Conservation (phyloP, 2,797 vertebrate genomes). For the Cyprinella venusta region DNA sequence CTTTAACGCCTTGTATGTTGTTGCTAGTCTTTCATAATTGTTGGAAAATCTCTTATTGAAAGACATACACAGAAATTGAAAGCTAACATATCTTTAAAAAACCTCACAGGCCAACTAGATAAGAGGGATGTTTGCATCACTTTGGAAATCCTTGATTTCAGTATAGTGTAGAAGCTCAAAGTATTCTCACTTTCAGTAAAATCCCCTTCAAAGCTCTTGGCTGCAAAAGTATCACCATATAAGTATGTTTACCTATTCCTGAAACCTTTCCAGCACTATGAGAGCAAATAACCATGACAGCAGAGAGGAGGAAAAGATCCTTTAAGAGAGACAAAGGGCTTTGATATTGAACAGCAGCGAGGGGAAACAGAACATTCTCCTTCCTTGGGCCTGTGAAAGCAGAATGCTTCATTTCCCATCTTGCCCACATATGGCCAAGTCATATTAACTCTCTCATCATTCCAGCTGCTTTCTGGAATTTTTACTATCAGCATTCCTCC, state of each 20-base stretch:
- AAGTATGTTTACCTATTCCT: slow-evolving; percentile 44
- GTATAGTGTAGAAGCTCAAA: slow-evolving; percentile 10
- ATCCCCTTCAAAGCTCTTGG: slow-evolving; percentile 25
- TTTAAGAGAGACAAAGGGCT: slow-evolving; percentile 24
- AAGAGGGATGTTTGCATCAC: no score
- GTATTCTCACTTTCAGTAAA: slow-evolving; percentile 18
- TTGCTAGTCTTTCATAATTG: neutral
- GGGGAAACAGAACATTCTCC: slow-evolving; percentile 20
- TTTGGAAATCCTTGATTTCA: slow-evolving; percentile 14
- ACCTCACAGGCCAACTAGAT: neutral
- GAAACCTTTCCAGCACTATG: slow-evolving; percentile 38
- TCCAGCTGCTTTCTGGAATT: slow-evolving; percentile 58
- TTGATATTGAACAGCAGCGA: slow-evolving; percentile 43
- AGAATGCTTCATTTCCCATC: slow-evolving; percentile 37
- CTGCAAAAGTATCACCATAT: slow-evolving; percentile 32
- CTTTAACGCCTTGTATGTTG: slow-evolving; percentile 6
- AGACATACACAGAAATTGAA: neutral
- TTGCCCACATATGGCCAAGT: slow-evolving; percentile 57
- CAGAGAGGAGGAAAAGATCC: slow-evolving; percentile 17
- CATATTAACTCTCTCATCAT: slow-evolving; percentile 52
- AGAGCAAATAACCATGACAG: slow-evolving; percentile 39
- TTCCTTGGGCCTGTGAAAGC: slow-evolving; percentile 40
- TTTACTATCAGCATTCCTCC: slow-evolving; percentile 50
- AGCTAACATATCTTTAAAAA: slow-evolving; percentile 11
- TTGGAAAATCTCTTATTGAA: slow-evolving; percentile 1